Evolutionary conservation across 2,797 vertebrate genomes (phyloP), one percentile per base, ranked within the genome.

Genomic region (Mus caroli): DNA sequence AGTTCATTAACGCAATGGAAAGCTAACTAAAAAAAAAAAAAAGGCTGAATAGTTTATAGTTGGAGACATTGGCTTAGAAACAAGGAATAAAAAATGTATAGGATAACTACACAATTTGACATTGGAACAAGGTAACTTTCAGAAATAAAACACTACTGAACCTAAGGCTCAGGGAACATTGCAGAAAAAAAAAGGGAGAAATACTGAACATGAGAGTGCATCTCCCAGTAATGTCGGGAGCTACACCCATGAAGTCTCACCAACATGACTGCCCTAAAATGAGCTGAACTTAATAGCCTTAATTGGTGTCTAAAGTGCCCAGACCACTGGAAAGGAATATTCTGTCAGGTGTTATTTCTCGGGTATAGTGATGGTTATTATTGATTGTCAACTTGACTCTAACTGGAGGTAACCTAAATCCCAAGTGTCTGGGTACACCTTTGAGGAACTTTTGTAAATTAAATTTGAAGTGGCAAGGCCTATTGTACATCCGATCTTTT

Each of bases 51-150:
- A 64, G 2, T 37, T 93, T 71, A 87, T 78, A 96, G 9, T 9
- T 75, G 19, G 54, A 91, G 26, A 94, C 62, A 91, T 77, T 78
- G 34, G 24, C 3, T 93, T 88, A 75, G 40, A 79, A 95, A 87
- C 4, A 88, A 78, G 50, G 22, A 88, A 78, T 85, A 93, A 37
- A n/a, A 94, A 84, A 43, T 54, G 12, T 26, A 78, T 89, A 56
- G n/a, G 37, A 20, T 90, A 43, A 82, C 5, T 12, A 78, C 5
- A 12, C 26, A 28, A 91, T 80, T 91, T 89, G 84, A 5, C 46
- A 89, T 19, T 0, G 34, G 60, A 67, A 83, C 8, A 92, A 69
- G 40, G 8, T n/a, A 11, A 76, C 1, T 69, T 75, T 93, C 52
- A 62, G 92, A 60, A 83, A 40, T 43, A 43, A 75, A 50, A 34